Evolutionary conservation across 2,113 vertebrate genomes (phyloP), one percentile per base, ranked within the genome.

Genomic region (Scophthalmus maximus): DNA sequence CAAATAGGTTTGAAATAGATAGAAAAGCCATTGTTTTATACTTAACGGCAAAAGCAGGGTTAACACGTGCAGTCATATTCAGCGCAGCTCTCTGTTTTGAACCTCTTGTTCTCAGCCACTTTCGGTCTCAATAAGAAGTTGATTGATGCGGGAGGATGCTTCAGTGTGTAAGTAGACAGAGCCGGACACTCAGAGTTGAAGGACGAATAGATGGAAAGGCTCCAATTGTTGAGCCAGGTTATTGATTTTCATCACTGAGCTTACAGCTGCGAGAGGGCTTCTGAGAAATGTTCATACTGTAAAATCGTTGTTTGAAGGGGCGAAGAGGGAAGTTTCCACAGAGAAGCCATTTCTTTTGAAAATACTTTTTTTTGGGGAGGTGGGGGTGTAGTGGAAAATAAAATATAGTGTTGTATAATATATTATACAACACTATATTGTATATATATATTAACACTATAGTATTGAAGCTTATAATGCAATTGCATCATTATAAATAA

Each of bases 161-260:
- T 52, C 15, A 29, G 9, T 12, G 22, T 52, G 32, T 3, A 25
- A 44, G 25, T 5, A 14, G 58, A 47, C 38, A 18, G 64, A 47
- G 47, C 0, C 34, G 5, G 9, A 50, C 63, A 58, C 12, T 66
- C n/a, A 27, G 2, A 63, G 46, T 50, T 42, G 18, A 78, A 50
- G 5, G 25, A 36, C 34, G n/a, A 60, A 63, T 46, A 46, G 51
- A 57, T 40, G 18, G 46, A 66, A 76, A 27, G 14, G 44, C 20
- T 60, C 6, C 25, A 53, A 61, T 46, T 29, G 38, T 52, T 36
- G 32, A 76, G 44, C 8, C 29, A 34, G 15, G 30, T 57, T 57
- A 78, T 81, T 78, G 66, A 83, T 68, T 76, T 60, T 52, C 46
- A 59, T 60, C 38, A 38, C 29, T 23, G 32, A 25, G 56, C 53